These are phyloP conservation scores for Daktulosphaira vitifoliae DNA, from an alignment of 1,140 invertebrate species.

Conservation along the genomic window DNA sequence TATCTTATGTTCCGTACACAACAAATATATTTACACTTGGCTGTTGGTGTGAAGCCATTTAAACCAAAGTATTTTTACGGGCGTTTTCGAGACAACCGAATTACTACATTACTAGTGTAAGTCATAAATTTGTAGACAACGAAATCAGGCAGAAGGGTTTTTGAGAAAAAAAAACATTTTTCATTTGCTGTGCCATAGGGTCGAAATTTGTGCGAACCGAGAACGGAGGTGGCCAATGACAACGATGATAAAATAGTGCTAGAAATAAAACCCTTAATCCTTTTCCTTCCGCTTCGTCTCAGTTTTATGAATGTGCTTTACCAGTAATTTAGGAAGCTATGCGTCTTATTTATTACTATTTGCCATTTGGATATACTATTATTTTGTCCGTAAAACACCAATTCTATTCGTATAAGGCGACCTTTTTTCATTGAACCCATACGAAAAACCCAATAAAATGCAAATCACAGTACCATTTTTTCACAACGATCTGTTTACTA, in stretches of 20 bases:
- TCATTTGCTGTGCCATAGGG: too few relatives aligned
- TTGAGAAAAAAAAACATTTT: too few relatives aligned
- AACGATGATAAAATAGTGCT: not conserved
- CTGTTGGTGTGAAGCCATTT: too few relatives aligned
- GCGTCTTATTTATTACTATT: slow-evolving; percentile 13
- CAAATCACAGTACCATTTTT: too few relatives aligned
- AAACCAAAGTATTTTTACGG: too few relatives aligned
- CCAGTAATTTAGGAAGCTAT: slow-evolving; percentile 20
- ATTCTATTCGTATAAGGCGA: not conserved
- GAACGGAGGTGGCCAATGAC: not conserved
- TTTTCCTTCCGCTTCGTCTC: not conserved
- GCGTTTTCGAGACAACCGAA: too few relatives aligned
- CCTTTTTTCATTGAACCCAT: not conserved
- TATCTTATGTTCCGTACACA: too few relatives aligned
- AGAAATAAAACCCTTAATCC: not conserved
- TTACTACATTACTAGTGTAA: too few relatives aligned
- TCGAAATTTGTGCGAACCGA: not conserved
- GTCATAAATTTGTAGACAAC: not conserved
- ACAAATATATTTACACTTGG: too few relatives aligned
- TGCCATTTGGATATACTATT: not conserved
- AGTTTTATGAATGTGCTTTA: slow-evolving; percentile 6
- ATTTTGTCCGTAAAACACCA: slow-evolving; percentile 1
- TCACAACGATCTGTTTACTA: too few relatives aligned
- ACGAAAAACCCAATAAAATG: too few relatives aligned
- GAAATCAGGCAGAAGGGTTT: not conserved